Percentiles rank a stretch among this genome's conserved stretches.
phyloP scores from a whole-genome alignment of 2,113 vertebrate species.

The Osmerus eperlanus region DNA sequence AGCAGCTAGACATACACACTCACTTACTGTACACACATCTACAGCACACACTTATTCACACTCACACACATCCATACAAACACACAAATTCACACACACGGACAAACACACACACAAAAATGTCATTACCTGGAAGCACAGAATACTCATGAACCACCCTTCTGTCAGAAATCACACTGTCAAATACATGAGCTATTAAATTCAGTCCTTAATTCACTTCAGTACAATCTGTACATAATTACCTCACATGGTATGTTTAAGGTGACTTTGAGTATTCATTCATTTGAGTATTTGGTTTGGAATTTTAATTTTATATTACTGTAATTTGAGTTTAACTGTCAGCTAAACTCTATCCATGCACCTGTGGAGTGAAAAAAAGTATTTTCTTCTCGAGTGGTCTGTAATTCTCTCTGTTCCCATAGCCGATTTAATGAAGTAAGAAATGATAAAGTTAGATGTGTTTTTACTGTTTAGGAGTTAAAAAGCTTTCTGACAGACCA shows the following conservation, averaged over 20 bases:
- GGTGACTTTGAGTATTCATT: too few species aligned
- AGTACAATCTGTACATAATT: background rate
- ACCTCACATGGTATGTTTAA: too few species aligned
- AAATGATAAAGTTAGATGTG: background rate
- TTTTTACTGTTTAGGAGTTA: slow-evolving; percentile 15
- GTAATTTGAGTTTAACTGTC: too few species aligned
- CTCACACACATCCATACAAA: background rate
- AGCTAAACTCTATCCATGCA: too few species aligned
- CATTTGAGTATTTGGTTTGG: too few species aligned
- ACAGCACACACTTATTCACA: slow-evolving; percentile 7
- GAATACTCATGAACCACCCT: background rate
- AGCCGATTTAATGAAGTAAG: background rate
- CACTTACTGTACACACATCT: slow-evolving; percentile 2
- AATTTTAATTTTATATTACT: too few species aligned
- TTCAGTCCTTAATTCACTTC: background rate
- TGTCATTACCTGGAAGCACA: background rate
- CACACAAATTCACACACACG: slow-evolving; percentile 9
- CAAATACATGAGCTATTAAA: too few species aligned
- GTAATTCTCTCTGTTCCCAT: background rate
- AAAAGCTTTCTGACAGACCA: slow-evolving; percentile 13
- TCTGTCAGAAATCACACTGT: background rate
- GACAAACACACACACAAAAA: background rate
- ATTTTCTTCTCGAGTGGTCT: background rate
- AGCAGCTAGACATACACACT: slow-evolving; percentile 9
- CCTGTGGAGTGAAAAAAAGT: too few species aligned